A percentile compares a stretch with the other conserved stretches of the same genome.
These are phyloP conservation scores for Eulemur mongoz DNA, from an alignment of 2,797 vertebrate species.

Conservation along the genomic window DNA sequence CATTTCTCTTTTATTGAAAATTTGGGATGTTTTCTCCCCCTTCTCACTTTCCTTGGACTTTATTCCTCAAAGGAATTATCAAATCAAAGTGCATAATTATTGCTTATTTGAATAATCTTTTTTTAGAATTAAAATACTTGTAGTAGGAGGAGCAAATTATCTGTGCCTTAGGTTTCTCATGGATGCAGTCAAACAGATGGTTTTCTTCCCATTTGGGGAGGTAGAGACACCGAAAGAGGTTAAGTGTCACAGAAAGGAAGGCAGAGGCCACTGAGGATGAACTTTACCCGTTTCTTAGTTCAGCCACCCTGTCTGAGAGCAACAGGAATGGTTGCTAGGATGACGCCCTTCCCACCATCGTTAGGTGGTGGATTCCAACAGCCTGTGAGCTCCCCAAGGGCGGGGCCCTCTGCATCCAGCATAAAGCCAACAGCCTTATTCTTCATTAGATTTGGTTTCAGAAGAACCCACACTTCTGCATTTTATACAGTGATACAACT, in stretches of 20 bases:
- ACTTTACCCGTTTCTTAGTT: neutral
- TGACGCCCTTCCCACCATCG: neutral
- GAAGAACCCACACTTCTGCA: neutral
- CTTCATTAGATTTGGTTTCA: neutral
- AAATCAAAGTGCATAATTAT: neutral
- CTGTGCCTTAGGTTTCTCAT: neutral
- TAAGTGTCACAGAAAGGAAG: neutral
- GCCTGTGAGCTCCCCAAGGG: neutral
- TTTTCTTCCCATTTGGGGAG: neutral
- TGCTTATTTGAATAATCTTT: neutral
- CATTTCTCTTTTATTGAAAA: neutral
- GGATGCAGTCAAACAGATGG: neutral
- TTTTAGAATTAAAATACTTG: constrained; percentile 2
- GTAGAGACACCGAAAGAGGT: neutral
- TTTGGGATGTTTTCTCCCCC: neutral
- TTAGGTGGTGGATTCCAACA: neutral
- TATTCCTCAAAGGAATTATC: constrained; percentile 43
- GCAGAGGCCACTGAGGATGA: neutral
- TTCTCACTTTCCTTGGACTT: neutral
- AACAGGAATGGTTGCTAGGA: neutral
- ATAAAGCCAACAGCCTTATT: neutral
- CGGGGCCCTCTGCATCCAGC: too few species aligned
- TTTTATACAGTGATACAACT: neutral
- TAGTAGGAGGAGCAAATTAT: neutral
- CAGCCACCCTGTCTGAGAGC: neutral